These are phyloP conservation scores for Anhinga rufa DNA, from an alignment of 2,113 vertebrate genomes.

Conservation along the genomic window DNA sequence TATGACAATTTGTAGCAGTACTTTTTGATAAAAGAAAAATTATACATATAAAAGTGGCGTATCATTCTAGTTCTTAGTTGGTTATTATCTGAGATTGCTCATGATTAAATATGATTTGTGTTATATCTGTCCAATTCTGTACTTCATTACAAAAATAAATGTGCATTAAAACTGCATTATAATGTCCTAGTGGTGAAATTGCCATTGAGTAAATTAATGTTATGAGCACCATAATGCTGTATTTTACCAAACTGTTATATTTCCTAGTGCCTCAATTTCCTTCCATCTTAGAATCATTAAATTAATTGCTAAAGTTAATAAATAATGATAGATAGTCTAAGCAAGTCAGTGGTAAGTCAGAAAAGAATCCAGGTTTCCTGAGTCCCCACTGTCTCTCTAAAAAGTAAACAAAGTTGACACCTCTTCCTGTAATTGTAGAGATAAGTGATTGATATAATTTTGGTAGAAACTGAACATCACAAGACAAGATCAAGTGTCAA, in stretches of 20 bases:
- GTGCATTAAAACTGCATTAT: slow-evolving; percentile 8
- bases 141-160: slow-evolving; percentile 30
- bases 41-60: background rate
- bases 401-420: background rate
- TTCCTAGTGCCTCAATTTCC: background rate
- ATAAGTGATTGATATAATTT: background rate
- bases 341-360: background rate
- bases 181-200: slow-evolving; percentile 25
- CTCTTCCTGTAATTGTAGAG: background rate
- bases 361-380: background rate
- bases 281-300: background rate
- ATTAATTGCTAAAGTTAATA: background rate
- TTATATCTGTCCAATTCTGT: slow-evolving; percentile 12
- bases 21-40: slow-evolving; percentile 28
- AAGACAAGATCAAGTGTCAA: background rate
- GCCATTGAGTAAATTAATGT: slow-evolving; percentile 9
- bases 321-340: background rate
- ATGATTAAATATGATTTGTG: slow-evolving; percentile 32
- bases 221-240: background rate
- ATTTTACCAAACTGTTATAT: background rate
- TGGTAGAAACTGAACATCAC: background rate
- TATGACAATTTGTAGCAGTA: background rate
- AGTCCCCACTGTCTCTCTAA: background rate
- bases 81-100: background rate
- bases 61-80: background rate